A percentile compares a stretch with the other conserved stretches of the same genome.
Evolutionary conservation across 2,797 vertebrate genomes (phyloP).

Genomic region (Parotocinclus haroldoi): DNA sequence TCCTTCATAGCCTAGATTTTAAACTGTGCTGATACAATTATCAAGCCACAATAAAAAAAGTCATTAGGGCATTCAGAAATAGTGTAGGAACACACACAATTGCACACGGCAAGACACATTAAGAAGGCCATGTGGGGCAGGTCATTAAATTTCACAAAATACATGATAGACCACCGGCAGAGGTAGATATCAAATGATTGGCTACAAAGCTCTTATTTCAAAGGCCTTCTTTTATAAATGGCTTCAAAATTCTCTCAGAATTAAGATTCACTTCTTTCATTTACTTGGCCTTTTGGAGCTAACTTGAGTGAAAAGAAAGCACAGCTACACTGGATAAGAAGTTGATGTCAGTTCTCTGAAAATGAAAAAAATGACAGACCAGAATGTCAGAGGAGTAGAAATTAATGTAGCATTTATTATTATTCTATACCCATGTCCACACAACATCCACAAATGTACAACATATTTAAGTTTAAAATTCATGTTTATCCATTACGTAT

Average conservation of each 20-base stretch:
- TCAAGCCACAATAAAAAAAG: slow-evolving; percentile 48
- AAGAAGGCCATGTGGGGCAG: slow-evolving; percentile 49
- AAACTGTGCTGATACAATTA: slow-evolving; percentile 45
- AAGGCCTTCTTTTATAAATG: slow-evolving; percentile 62
- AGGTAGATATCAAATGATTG: background rate
- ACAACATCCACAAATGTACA: no score
- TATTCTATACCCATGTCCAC: no score
- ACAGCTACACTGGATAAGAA: no score
- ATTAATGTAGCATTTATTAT: no score
- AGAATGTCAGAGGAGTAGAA: no score
- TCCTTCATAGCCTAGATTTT: slow-evolving; percentile 41
- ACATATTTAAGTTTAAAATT: no score
- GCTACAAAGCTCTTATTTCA: slow-evolving; percentile 48
- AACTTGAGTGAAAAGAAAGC: no score
- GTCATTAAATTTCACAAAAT: slow-evolving; percentile 63
- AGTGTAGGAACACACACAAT: slow-evolving; percentile 17
- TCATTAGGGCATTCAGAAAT: slow-evolving; percentile 50
- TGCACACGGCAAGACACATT: slow-evolving; percentile 31
- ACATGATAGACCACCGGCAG: slow-evolving; percentile 58
- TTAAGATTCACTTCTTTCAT: no score
- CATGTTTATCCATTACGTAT: no score
- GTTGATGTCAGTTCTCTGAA: no score
- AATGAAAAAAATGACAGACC: no score
- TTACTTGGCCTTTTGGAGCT: no score
- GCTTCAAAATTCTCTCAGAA: slow-evolving; percentile 64